Evolutionary conservation across 1,140 invertebrate genomes (phyloP).

Genomic region (Caenorhabditis briggsae): DNA sequence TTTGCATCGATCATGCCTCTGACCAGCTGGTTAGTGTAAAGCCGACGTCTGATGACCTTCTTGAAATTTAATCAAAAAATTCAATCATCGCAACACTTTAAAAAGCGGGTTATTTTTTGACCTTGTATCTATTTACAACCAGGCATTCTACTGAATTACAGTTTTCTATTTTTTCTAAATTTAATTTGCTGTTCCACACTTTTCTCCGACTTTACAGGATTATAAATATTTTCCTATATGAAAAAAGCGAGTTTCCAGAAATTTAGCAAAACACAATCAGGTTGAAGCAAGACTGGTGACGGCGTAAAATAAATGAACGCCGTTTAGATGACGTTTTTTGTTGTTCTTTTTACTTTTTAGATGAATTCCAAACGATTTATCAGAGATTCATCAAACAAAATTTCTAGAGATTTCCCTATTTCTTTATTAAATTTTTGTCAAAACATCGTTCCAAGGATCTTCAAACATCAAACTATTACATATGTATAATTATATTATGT

Average conservation of each 20-base stretch:
- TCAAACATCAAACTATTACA: background rate
- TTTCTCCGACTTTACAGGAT: background rate
- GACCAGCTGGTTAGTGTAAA: constrained; percentile 22
- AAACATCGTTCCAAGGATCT: background rate
- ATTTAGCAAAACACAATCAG: constrained; percentile 6
- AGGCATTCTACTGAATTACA: background rate
- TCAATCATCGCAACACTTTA: background rate
- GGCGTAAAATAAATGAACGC: background rate
- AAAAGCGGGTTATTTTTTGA: constrained; percentile 30
- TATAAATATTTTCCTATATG: no score
- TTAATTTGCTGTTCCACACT: background rate
- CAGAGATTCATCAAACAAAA: no score
- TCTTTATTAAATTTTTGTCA: no score
- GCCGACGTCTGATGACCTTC: constrained; percentile 17
- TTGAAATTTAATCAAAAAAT: background rate
- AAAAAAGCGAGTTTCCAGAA: background rate
- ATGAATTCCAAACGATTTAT: no score
- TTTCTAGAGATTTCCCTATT: no score
- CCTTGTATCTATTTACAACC: background rate
- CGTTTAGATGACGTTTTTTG: background rate
- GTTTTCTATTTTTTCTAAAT: background rate
- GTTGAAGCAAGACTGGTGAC: background rate
- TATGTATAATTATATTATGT: background rate
- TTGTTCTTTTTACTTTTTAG: background rate
- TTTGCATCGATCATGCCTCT: background rate